Base-by-base conservation (phyloP, 2,113 vertebrate genomes). In the Pristiophorus japonicus region DNA sequence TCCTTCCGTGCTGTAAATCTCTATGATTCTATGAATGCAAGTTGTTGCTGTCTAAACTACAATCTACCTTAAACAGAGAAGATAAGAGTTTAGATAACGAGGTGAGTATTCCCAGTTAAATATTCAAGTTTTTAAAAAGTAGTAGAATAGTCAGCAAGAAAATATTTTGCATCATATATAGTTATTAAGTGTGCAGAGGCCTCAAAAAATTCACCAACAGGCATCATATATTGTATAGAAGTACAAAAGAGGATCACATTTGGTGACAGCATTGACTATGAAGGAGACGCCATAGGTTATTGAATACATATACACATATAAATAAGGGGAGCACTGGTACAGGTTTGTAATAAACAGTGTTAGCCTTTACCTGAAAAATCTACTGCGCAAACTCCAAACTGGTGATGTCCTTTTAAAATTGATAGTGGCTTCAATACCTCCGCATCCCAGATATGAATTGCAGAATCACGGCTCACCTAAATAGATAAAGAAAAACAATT, bases 391-490 rank as follows among this genome's bases (percentile, higher is more conserved):
- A 99, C 98, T 96, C 99, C 99, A 38, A 98, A 98, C 55, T 99
- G 99, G 97, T 99, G 99, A 97, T 98, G 98, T 96, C 99, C 99
- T 97, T 98, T 99, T 97, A 99, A 97, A 95, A 99, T 97, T 0
- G 99, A 99, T 96, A 99, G 97, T 84, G 99, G 98, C 96, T 99
- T 99, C 97, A 99, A 97, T 38, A 97, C 98, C 97, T 99, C 99
- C 94, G 98, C 98, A 97, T 99, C 99, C 99, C 99, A 99, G 96
- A 99, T 97, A 95, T 99, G 99, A 96, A 99, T 97, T 95, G 98
- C 98, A 70, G 98, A 98, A 97, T 99, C 99, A 96, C 99, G 98
- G 96, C 99, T 99, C 95, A 99, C 98, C 99, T 99, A 91, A 96
- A 59, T 47, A 90, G 27, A 87, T n/a, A 84, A 96, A 96, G 2